Base-by-base conservation (phyloP, 2,113 vertebrate genomes). In the Hemiscyllium ocellatum region DNA sequence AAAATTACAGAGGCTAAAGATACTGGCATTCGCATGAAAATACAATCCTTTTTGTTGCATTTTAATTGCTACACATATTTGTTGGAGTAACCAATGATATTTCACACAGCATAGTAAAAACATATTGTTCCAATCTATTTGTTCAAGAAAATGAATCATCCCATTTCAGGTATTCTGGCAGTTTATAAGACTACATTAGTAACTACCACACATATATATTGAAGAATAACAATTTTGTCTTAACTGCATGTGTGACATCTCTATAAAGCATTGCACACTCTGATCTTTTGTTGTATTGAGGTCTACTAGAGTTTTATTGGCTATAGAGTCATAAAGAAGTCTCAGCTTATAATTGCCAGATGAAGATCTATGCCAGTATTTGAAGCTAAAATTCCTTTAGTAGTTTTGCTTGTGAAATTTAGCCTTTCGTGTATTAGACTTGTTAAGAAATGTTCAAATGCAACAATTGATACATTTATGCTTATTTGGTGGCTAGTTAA, bases 161-260 rank as follows among this genome's bases (percentile, higher is more conserved):
- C 66, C 37, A 83, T 83, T 83, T 83, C 80, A 95, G 69, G 42
- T 95, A 70, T 72, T 72, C 68, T 95, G 42, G 47, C 37, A 95
- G 37, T 47, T 50, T 26, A 72, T 50, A 95, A 76, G 94, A 72
- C 26, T 72, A 47, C 94, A 93, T 66, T 42, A 93, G 89, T 66
- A 95, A 95, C 72, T 42, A 95, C 94, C 13, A 72, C 7, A 72
- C 33, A 50, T 69, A 69, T 70, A 95, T 95, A 95, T 24, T 95
- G 89, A 95, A 72, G 94, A 95, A 95, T 95, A 95, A 72, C 94
- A 95, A 95, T 72, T 95, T 69, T 52, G 26, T 50, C 72, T 95
- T 95, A 95, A 95, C 94, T 95, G 47, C 94, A 95, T 95, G 94
- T 95, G 94, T 95, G 69, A 95, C 94, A 95, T 95, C 94, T 95